phyloP scores from a whole-genome alignment of 2,113 vertebrate species.

The Phaethornis superciliosus region DNA sequence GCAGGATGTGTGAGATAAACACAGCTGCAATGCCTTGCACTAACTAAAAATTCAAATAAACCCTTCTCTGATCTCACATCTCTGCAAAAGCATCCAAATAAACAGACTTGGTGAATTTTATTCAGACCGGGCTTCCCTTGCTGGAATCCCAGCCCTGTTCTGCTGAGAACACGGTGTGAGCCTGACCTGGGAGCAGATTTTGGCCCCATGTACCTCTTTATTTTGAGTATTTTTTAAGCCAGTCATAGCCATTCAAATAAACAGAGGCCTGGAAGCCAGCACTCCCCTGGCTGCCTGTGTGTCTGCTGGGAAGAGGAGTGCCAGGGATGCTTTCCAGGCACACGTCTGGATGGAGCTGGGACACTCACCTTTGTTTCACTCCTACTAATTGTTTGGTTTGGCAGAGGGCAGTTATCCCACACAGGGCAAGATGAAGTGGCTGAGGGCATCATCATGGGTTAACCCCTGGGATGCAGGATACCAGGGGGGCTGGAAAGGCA shows the following conservation, averaged over 20 bases:
- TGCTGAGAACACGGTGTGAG: neutral
- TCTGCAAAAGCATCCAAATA: neutral
- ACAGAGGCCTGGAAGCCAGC: neutral
- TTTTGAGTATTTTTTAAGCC: neutral
- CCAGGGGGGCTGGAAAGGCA: neutral
- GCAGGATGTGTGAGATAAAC: conserved; percentile 62
- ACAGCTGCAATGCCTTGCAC: conserved; percentile 54
- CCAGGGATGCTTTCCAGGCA: conserved; percentile 17
- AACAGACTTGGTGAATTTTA: neutral
- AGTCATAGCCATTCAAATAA: neutral
- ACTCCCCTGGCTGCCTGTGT: neutral
- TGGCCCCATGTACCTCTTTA: neutral
- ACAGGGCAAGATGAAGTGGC: neutral
- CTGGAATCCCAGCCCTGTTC: neutral
- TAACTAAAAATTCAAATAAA: conserved; percentile 38
- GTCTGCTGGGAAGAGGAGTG: neutral
- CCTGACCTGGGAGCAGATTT: neutral
- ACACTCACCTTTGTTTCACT: conserved; percentile 2
- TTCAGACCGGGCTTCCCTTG: neutral
- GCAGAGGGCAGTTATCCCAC: neutral
- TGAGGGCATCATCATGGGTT: neutral
- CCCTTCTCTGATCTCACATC: conserved; percentile 1
- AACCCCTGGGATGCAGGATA: neutral
- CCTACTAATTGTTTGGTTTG: neutral
- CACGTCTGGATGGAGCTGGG: neutral